Percentiles rank a stretch among this genome's conserved stretches.
Conservation (phyloP, 2,113 vertebrate species). For the Chloropsis cyanopogon region DNA sequence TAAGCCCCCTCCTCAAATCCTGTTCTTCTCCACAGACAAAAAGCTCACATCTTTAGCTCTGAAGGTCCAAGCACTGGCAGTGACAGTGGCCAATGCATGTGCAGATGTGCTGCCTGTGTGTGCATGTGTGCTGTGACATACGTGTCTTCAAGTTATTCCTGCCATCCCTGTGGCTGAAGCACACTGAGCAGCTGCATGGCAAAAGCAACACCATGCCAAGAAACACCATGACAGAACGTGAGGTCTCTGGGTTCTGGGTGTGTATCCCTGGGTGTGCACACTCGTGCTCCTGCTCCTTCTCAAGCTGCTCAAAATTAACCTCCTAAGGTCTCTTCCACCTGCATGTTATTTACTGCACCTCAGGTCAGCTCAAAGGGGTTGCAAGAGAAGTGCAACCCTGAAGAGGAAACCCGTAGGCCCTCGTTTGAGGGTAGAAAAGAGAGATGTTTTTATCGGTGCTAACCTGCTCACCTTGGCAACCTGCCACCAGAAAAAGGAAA, state of each 20-base stretch:
- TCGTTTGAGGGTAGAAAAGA: neutral
- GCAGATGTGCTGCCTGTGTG: neutral
- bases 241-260: neutral
- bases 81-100: accelerated
- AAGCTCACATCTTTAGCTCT: neutral
- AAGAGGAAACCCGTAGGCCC: neutral
- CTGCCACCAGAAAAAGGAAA: slow-evolving; percentile 10
- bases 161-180: neutral
- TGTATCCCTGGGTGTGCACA: neutral
- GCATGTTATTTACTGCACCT: neutral
- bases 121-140: neutral
- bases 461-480: slow-evolving; percentile 33
- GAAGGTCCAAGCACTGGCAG: neutral
- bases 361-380: neutral
- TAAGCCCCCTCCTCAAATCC: neutral
- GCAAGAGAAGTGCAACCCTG: neutral
- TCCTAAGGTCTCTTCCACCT: neutral
- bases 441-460: neutral
- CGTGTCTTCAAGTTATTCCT: accelerated
- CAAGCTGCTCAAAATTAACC: neutral
- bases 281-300: neutral
- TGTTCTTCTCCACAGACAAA: neutral
- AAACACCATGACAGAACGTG: neutral
- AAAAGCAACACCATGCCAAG: neutral
- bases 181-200: accelerated